These are phyloP conservation scores for Palythoa heliodiscus DNA, from an alignment of 92 coral and sea anemone genomes.

Conservation along the genomic window DNA sequence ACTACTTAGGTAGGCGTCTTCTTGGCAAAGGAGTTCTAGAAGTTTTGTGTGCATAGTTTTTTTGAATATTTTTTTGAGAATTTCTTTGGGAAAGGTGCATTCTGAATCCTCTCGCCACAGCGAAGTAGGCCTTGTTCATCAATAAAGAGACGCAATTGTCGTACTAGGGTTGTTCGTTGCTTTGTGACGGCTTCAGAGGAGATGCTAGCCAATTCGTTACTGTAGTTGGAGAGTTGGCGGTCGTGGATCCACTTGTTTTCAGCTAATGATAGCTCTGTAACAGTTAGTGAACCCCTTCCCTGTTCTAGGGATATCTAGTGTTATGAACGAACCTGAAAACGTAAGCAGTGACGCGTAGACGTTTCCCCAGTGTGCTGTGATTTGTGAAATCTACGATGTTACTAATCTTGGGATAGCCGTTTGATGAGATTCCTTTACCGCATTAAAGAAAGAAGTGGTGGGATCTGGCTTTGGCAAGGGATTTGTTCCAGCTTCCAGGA, in stretches of 20 bases:
- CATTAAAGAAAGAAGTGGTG: constrained; percentile 46
- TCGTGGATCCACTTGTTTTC: constrained; percentile 44
- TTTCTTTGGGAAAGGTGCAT: constrained; percentile 51
- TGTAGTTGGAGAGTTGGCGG: constrained; percentile 35
- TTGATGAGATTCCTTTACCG: constrained; percentile 15
- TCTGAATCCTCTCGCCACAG: constrained; percentile 66
- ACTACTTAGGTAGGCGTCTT: no score
- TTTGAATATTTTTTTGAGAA: no score
- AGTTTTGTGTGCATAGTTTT: no score
- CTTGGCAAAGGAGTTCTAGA: no score
- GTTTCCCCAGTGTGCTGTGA: constrained; percentile 34
- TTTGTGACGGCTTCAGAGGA: constrained; percentile 5
- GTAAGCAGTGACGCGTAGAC: constrained; percentile 39
- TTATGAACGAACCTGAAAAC: constrained; percentile 48
- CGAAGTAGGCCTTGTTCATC: constrained; percentile 48
- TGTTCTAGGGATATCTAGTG: constrained; percentile 21
- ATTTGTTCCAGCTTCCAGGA: constrained; percentile 39
- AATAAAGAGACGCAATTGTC: constrained; percentile 48
- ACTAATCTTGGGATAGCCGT: constrained; percentile 17
- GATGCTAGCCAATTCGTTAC: constrained; percentile 12
- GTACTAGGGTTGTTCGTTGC: constrained; percentile 22
- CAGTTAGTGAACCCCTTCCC: constrained; percentile 30
- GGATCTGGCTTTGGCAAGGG: constrained; percentile 13
- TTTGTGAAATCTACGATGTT: constrained; percentile 35
- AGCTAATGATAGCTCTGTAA: constrained; percentile 30